Evolutionary conservation across 2,888 invertebrate genomes (phyloP).

Genomic region (Synergus umbraculus): DNA sequence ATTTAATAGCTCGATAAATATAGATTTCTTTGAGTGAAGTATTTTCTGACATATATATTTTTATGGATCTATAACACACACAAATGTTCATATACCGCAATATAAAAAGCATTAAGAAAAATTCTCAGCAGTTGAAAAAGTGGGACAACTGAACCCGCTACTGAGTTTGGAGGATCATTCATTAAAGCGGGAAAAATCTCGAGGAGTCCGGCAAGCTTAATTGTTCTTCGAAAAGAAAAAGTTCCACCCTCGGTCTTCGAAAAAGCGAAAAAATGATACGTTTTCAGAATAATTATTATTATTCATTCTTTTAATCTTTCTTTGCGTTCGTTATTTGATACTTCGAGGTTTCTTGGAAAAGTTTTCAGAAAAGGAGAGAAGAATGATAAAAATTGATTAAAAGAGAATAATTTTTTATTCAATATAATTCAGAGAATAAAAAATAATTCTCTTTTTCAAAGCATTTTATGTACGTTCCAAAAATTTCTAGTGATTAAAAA

Average conservation of each 20-base stretch:
- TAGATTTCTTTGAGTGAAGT: not conserved
- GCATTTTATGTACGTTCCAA: too few relatives aligned
- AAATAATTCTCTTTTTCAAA: too few relatives aligned
- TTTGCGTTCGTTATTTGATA: not conserved
- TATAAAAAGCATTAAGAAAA: slow-evolving; percentile 16
- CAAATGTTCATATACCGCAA: not conserved
- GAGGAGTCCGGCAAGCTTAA: slow-evolving; percentile 59
- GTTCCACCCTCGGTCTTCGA: slow-evolving; percentile 9
- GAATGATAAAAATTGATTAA: not conserved
- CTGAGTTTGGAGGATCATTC: slow-evolving; percentile 26
- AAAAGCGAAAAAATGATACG: not conserved
- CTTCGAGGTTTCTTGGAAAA: not conserved
- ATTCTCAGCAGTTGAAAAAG: slow-evolving; percentile 17
- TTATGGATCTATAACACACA: not conserved
- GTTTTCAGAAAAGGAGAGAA: not conserved
- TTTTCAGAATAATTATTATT: slow-evolving; percentile 12
- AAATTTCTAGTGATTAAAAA: too few relatives aligned
- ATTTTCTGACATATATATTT: not conserved
- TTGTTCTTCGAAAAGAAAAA: slow-evolving; percentile 58
- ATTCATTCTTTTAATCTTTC: not conserved
- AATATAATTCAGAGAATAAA: too few relatives aligned
- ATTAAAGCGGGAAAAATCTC: slow-evolving; percentile 48
- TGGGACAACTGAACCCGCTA: slow-evolving; percentile 29
- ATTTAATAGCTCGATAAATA: not conserved
- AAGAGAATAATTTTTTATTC: too few relatives aligned